A percentile compares a stretch with the other conserved stretches of the same genome.
These are phyloP conservation scores for Campoletis raptor DNA, from an alignment of 2,888 invertebrate genomes.

Conservation along the genomic window DNA sequence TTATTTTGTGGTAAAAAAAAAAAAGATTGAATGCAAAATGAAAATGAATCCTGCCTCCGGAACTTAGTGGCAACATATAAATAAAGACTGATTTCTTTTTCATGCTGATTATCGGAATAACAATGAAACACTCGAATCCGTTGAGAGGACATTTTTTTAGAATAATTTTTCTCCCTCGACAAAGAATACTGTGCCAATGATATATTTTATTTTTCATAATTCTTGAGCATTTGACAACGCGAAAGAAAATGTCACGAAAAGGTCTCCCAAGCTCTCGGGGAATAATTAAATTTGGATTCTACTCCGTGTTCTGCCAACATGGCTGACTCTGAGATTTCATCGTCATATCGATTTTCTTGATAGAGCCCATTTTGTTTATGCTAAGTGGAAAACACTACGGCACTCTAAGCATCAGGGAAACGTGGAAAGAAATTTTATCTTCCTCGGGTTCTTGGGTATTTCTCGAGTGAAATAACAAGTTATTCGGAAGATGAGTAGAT, in stretches of 20 bases:
- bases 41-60: not conserved
- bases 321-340: conserved; percentile 3
- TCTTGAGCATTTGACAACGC: not conserved
- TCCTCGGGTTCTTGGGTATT: conserved; percentile 13
- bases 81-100: not conserved
- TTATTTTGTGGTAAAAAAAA: conserved; percentile 3
- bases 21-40: not conserved
- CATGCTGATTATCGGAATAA: not conserved
- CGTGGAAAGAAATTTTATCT: conserved; percentile 9
- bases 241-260: conserved; percentile 24
- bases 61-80: not conserved
- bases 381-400: conserved; percentile 37
- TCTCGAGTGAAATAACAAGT: conserved; percentile 45
- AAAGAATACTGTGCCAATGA: not conserved
- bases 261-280: conserved; percentile 19
- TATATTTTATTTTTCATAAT: not conserved
- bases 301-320: not conserved
- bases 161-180: not conserved
- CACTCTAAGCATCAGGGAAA: not conserved
- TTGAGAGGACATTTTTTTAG: not conserved
- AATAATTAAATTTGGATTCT: conserved; percentile 4
- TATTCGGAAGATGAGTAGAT: conserved; percentile 61
- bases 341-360: conserved; percentile 9
- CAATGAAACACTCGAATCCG: not conserved
- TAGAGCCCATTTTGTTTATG: conserved; percentile 9